These are phyloP conservation scores for mouse (Mus musculus) DNA, from an alignment of 2,113 vertebrate species.

Conservation along the genomic window GRCm39 chr3:130266501-130267000, in stretches of 20 bases:
- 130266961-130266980: slow-evolving; percentile 80
- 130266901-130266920: slow-evolving; percentile 74
- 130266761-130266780: slow-evolving; percentile 72
- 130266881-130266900: slow-evolving; percentile 77
- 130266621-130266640: neutral
- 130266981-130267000: slow-evolving; percentile 83
- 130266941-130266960: slow-evolving; percentile 78
- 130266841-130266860: slow-evolving; percentile 78
- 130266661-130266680: neutral
- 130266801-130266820: slow-evolving; percentile 67
- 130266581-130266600: neutral
- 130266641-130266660: neutral
- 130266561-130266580: neutral
- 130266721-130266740: slow-evolving; percentile 49
- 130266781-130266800: slow-evolving; percentile 67
- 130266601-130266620: neutral
- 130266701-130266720: slow-evolving; percentile 14
- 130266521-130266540: no score
- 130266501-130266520: no score
- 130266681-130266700: neutral
- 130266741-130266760: slow-evolving; percentile 45
- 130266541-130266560: no score
- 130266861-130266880: slow-evolving; percentile 71
- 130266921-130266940: slow-evolving; percentile 83
- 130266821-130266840: slow-evolving; percentile 78